Conservation (phyloP, 2,113 vertebrate species). For the Megaptera novaeangliae region DNA sequence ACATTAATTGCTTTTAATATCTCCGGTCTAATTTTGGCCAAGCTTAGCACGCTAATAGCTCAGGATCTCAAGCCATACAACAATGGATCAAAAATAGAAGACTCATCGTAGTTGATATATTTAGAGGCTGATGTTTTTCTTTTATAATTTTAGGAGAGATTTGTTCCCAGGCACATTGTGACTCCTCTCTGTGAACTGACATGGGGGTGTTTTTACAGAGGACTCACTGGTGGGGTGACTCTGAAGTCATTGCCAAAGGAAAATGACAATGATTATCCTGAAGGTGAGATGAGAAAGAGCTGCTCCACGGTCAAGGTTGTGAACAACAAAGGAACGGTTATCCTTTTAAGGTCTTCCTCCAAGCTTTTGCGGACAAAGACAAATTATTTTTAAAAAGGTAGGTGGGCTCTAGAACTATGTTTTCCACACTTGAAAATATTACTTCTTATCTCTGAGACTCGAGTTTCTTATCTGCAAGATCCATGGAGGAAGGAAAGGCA, state of each 20-base stretch:
- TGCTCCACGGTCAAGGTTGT: not conserved
- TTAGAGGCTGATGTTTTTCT: constrained; percentile 36
- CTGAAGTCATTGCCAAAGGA: not conserved
- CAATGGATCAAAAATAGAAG: constrained; percentile 63
- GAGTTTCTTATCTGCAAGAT: not conserved
- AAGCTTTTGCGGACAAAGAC: not conserved
- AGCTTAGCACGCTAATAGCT: not conserved
- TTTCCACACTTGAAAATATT: not conserved
- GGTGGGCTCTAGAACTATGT: not conserved
- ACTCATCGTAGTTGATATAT: constrained; percentile 18
- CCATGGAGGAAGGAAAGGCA: not conserved
- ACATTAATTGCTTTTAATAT: constrained; percentile 77
- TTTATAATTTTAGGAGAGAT: constrained; percentile 26
- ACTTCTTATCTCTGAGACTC: not conserved
- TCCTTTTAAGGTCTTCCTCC: not conserved
- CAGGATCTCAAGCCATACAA: not conserved
- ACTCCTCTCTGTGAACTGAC: not conserved
- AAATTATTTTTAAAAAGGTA: not conserved
- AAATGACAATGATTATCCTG: not conserved
- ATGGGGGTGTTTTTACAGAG: not conserved
- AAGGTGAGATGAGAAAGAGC: not conserved
- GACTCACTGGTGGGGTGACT: not conserved
- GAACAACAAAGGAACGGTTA: not conserved
- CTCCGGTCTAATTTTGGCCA: constrained; percentile 55
- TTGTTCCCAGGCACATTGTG: not conserved